Percentiles rank a stretch among this genome's conserved stretches.
Evolutionary conservation across 2,113 vertebrate genomes (phyloP).

Genomic region (Neotoma lepida): DNA sequence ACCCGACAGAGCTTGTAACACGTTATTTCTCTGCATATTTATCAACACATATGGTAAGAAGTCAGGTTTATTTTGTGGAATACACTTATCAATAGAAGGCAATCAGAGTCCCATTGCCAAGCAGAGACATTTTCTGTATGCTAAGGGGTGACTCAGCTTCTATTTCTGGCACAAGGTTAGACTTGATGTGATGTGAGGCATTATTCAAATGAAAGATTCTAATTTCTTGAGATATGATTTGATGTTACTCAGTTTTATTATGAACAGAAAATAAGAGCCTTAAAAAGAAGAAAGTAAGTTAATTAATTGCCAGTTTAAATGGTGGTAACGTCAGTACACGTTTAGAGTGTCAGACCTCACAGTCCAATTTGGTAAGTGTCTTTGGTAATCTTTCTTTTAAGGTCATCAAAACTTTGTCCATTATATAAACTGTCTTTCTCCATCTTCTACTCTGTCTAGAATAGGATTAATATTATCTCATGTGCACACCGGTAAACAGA

Average conservation of each 20-base stretch:
- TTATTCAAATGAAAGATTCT: background rate
- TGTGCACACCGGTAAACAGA: background rate
- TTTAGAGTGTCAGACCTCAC: background rate
- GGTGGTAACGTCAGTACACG: background rate
- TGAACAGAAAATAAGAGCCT: background rate
- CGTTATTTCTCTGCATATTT: background rate
- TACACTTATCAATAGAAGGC: background rate
- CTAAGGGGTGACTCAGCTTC: background rate
- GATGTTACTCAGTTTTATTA: background rate
- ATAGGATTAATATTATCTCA: background rate
- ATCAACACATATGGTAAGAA: constrained; percentile 11
- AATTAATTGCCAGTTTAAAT: background rate
- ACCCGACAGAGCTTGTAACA: background rate
- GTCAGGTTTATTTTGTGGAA: background rate
- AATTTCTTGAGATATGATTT: background rate
- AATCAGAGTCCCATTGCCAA: background rate
- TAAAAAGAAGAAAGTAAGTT: background rate
- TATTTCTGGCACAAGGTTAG: background rate
- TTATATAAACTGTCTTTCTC: background rate
- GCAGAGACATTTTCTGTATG: background rate
- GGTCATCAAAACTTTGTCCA: background rate
- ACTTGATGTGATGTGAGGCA: background rate
- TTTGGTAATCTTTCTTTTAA: background rate
- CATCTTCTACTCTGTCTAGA: background rate
- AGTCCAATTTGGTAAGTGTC: background rate